These are phyloP conservation scores for Bubo blakistoni DNA, from an alignment of 2,113 vertebrate species.

Conservation along the genomic window DNA sequence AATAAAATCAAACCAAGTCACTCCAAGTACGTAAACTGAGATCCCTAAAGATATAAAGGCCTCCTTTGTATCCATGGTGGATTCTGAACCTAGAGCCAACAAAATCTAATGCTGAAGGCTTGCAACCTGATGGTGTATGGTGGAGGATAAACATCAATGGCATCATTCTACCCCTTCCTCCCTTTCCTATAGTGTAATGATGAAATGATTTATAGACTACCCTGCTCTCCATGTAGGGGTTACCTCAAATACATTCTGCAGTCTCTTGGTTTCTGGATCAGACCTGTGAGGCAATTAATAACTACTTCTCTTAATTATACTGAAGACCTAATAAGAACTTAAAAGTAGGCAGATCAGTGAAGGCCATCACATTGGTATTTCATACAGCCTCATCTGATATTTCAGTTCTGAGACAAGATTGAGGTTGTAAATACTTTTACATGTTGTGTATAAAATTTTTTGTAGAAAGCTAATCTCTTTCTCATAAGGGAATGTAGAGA, in stretches of 20 bases:
- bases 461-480: neutral
- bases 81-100: neutral
- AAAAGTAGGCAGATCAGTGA: neutral
- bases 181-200: neutral
- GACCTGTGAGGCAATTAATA: neutral
- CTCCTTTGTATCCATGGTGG: neutral
- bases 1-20: neutral
- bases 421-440: neutral
- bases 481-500: neutral
- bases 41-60: neutral
- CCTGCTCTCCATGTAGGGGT: neutral
- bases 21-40: neutral
- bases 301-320: neutral
- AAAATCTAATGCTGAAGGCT: neutral
- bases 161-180: fast-evolving
- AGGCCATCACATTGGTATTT: neutral
- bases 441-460: neutral
- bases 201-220: neutral
- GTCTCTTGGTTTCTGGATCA: neutral
- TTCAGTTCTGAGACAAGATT: neutral
- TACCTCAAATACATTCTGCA: neutral
- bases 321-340: neutral
- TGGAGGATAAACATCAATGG: neutral
- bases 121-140: neutral
- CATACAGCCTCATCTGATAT: neutral